Percentiles rank a stretch among this genome's conserved stretches.
phyloP scores from a whole-genome alignment of 1,140 invertebrate genomes.

The Copidosoma floridanum region DNA sequence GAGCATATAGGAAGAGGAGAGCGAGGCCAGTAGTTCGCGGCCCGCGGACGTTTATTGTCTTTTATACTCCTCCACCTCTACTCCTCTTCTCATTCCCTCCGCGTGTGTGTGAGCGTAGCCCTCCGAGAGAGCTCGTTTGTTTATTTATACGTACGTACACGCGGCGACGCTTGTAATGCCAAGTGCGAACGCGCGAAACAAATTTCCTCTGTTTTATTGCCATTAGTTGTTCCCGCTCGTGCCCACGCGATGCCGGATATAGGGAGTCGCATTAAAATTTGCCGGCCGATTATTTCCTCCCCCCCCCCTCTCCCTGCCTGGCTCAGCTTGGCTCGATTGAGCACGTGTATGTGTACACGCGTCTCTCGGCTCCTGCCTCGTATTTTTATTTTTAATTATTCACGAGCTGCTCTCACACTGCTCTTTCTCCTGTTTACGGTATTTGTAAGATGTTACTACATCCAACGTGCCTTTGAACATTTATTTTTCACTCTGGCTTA shows the following conservation, averaged over 20 bases:
- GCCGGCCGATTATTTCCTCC: slow-evolving; percentile 29
- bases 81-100: not conserved
- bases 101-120: no score
- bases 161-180: slow-evolving; percentile 4
- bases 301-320: no score
- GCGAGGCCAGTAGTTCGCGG: slow-evolving; percentile 31
- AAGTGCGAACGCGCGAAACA: slow-evolving; percentile 20
- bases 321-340: not conserved
- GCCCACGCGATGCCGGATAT: no score
- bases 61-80: slow-evolving; percentile 6
- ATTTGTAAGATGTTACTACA: no score
- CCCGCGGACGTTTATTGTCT: slow-evolving; percentile 41
- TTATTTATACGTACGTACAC: slow-evolving; percentile 23
- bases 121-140: slow-evolving; percentile 33
- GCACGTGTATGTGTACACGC: no score
- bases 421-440: no score
- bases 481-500: no score
- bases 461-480: no score
- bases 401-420: no score
- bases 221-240: no score
- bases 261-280: slow-evolving; percentile 22
- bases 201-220: slow-evolving; percentile 21
- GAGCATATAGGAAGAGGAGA: no score
- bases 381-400: slow-evolving; percentile 16
- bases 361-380: no score